Percentiles rank a stretch among this genome's conserved stretches.
These are phyloP conservation scores for Harpegnathos saltator DNA, from an alignment of 1,140 invertebrate genomes.

Conservation along the genomic window DNA sequence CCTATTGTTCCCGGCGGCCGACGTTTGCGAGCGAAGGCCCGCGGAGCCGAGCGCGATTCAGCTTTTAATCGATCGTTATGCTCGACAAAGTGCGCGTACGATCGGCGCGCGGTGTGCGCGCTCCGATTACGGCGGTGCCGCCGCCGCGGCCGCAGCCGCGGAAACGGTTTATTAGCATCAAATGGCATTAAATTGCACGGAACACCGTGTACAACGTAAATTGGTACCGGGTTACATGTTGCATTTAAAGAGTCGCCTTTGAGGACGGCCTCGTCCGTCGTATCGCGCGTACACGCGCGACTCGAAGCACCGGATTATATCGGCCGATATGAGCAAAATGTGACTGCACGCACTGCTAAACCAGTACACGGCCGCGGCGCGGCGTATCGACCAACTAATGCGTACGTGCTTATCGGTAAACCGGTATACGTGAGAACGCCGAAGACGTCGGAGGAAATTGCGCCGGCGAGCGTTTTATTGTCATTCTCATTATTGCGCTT, in stretches of 20 bases:
- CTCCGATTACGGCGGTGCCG: constrained; percentile 23
- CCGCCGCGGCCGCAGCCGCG: constrained; percentile 9
- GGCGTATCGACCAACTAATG: neutral
- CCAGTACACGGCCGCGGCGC: constrained; percentile 1
- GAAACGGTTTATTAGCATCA: constrained; percentile 73
- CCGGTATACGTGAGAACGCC: constrained; percentile 25
- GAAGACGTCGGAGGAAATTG: neutral
- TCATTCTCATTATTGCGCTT: neutral
- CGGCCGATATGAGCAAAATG: constrained; percentile 27
- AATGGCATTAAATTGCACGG: constrained; percentile 69
- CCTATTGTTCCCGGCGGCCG: neutral
- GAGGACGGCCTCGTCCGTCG: constrained; percentile 26
- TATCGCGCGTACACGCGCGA: constrained; percentile 23
- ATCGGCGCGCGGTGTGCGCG: neutral
- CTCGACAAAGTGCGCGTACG: constrained; percentile 37
- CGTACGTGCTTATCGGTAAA: constrained; percentile 2
- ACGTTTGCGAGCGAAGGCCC: too few species aligned
- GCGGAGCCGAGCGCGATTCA: neutral
- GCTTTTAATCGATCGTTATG: constrained; percentile 42
- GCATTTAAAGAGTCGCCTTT: constrained; percentile 63
- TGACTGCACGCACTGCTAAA: constrained; percentile 26
- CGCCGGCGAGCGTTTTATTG: constrained; percentile 4
- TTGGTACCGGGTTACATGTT: constrained; percentile 68
- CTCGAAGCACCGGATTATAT: constrained; percentile 42
- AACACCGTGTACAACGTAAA: constrained; percentile 69